Evolutionary conservation across 2,797 vertebrate species (phyloP).

Genomic region (Podargus strigoides): DNA sequence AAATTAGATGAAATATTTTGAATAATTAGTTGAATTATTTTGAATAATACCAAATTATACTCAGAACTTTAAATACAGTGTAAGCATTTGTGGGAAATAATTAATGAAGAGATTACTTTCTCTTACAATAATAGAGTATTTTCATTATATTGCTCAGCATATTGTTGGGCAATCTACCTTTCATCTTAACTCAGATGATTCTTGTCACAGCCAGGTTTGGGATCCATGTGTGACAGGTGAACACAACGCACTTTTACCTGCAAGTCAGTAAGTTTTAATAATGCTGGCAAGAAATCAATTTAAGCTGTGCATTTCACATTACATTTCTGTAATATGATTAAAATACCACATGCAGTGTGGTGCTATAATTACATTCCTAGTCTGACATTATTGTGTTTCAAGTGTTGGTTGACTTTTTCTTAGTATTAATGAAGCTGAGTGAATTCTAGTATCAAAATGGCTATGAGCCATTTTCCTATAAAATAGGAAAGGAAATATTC

Average conservation of each 20-base stretch:
- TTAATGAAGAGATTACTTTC: background rate
- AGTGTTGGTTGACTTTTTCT: background rate
- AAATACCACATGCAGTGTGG: background rate
- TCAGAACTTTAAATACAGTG: background rate
- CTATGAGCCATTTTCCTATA: background rate
- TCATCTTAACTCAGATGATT: background rate
- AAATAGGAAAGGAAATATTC: background rate
- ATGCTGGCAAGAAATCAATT: background rate
- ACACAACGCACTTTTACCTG: background rate
- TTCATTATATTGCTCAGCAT: background rate
- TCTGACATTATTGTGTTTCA: background rate
- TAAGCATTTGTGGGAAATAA: background rate
- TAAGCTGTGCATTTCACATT: background rate
- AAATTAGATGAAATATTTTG: background rate
- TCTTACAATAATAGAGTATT: background rate
- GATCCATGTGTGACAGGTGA: background rate
- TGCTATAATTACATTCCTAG: background rate
- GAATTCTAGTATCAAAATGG: background rate
- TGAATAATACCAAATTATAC: background rate
- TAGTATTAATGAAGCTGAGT: background rate
- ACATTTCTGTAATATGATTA: background rate
- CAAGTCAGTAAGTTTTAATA: background rate
- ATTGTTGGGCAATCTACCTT: background rate
- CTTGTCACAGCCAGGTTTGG: background rate
- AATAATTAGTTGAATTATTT: background rate